Evolutionary conservation across 2,113 vertebrate species (phyloP).

Genomic region (Neolamprologus brichardi): DNA sequence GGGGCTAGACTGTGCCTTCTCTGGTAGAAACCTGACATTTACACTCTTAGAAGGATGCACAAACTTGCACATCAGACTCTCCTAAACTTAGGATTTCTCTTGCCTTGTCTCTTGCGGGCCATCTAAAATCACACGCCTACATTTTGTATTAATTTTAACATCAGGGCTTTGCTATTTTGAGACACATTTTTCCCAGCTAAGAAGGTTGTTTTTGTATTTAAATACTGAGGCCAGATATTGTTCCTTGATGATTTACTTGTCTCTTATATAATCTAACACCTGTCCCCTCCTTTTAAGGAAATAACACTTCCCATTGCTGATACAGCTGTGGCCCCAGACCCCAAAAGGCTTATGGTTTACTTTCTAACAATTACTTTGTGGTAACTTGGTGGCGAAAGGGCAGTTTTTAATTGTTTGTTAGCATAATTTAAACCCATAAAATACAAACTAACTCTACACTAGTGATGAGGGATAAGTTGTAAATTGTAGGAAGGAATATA

Average conservation of each 20-base stretch:
- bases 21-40: constrained; percentile 58
- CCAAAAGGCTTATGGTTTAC: neutral
- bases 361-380: neutral
- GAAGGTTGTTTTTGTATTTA: neutral
- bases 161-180: neutral
- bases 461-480: neutral
- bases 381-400: neutral
- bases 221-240: neutral
- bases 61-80: constrained; percentile 36
- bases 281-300: neutral
- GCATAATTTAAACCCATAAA: neutral
- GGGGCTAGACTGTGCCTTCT: constrained; percentile 5
- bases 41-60: constrained; percentile 14
- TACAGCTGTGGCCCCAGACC: neutral
- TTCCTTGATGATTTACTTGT: neutral
- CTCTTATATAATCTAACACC: neutral
- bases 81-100: neutral
- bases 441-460: neutral
- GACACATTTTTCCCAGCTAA: neutral
- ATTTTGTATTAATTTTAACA: neutral
- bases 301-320: neutral
- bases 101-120: neutral
- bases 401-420: neutral
- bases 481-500: neutral
- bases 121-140: neutral